Percentiles rank a stretch among this genome's conserved stretches.
Conservation (phyloP, 1,140 invertebrate genomes). For the Atta colombica region DNA sequence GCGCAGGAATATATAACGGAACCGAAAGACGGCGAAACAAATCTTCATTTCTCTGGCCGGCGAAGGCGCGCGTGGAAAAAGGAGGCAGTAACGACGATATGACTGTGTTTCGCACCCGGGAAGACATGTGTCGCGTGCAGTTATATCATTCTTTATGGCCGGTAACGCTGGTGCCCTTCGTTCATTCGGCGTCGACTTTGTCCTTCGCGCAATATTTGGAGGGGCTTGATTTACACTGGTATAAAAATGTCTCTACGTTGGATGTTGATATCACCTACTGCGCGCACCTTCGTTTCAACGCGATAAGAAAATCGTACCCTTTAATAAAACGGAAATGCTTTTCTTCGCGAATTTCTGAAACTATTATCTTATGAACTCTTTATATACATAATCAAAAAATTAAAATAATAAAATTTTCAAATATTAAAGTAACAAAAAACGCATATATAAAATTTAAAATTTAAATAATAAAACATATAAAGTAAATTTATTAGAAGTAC, state of each 20-base stretch:
- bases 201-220: constrained; percentile 81
- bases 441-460: neutral
- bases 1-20: constrained; percentile 59
- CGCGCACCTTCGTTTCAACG: constrained; percentile 8
- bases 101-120: constrained; percentile 75
- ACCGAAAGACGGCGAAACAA: constrained; percentile 78
- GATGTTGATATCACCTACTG: constrained; percentile 65
- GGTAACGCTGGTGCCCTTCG: constrained; percentile 77
- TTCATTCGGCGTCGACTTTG: constrained; percentile 75
- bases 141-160: constrained; percentile 87
- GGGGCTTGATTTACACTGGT: constrained; percentile 84
- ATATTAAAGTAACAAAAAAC: neutral
- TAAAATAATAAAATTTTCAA: neutral
- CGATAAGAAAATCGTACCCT: constrained; percentile 1
- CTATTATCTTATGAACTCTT: neutral
- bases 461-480: neutral
- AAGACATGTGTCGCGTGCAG: constrained; percentile 86
- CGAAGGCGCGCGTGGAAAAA: constrained; percentile 46
- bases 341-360: neutral
- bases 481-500: neutral
- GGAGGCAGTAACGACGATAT: constrained; percentile 58
- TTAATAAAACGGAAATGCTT: constrained; percentile 8
- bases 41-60: constrained; percentile 82
- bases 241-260: constrained; percentile 81
- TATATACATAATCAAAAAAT: neutral